Conservation (phyloP, 2,113 vertebrate species). For the Cynoglossus semilaevis region DNA sequence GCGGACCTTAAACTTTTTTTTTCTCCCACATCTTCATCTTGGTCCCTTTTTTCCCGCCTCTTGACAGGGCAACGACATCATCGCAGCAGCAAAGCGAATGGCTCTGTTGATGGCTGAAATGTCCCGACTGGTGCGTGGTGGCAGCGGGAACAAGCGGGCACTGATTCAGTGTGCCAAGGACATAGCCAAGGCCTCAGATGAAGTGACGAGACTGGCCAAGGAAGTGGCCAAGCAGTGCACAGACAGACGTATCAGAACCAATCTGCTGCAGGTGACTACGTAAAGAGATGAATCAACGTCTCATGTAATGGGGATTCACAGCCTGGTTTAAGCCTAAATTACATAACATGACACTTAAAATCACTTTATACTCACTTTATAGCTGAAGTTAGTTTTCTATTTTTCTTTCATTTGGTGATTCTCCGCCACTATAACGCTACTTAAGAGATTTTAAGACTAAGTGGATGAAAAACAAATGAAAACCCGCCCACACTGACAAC, state of each 20-base stretch:
- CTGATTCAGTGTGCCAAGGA: slow-evolving; percentile 98
- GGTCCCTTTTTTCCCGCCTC: not conserved
- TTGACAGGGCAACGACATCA: slow-evolving; percentile 95
- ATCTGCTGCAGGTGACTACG: slow-evolving; percentile 88
- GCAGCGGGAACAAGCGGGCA: slow-evolving; percentile 95
- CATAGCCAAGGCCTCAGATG: slow-evolving; percentile 96
- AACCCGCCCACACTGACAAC: too few species aligned
- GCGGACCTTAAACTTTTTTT: not conserved
- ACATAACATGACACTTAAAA: too few species aligned
- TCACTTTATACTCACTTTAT: too few species aligned
- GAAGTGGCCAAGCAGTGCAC: slow-evolving; percentile 99
- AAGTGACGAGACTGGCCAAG: slow-evolving; percentile 93
- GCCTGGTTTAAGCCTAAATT: too few species aligned
- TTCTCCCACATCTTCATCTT: slow-evolving; percentile 4
- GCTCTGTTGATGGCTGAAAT: slow-evolving; percentile 98
- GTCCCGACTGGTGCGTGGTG: slow-evolving; percentile 94
- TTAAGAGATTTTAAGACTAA: too few species aligned
- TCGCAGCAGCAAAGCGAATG: slow-evolving; percentile 96
- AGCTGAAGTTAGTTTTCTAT: too few species aligned
- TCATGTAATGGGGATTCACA: too few species aligned
- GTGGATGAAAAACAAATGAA: too few species aligned
- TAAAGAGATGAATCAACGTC: too few species aligned
- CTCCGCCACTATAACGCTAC: too few species aligned
- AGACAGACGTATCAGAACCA: slow-evolving; percentile 95
- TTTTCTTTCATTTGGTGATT: too few species aligned